Evolutionary conservation across 2,797 vertebrate genomes (phyloP).

Genomic region (Enteromius treurensis): DNA sequence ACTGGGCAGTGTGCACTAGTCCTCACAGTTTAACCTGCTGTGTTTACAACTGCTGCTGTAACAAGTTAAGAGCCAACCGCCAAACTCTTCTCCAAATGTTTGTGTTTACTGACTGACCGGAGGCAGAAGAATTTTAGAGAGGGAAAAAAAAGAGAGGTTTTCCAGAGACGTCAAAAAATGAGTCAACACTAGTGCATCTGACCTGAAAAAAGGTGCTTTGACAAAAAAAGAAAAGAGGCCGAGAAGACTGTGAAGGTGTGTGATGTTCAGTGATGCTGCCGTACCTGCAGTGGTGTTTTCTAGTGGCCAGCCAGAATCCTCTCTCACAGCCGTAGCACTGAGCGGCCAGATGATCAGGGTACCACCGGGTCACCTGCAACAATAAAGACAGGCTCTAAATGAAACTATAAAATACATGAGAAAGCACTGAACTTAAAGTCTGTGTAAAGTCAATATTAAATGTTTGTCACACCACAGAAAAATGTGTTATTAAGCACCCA

Average conservation of each 20-base stretch:
- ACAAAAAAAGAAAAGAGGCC: neutral
- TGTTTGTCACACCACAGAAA: no score
- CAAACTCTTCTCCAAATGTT: conserved; percentile 17
- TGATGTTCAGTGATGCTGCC: neutral
- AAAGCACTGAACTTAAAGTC: neutral
- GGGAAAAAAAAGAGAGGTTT: neutral
- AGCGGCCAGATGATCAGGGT: conserved; percentile 93
- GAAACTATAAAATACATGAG: neutral
- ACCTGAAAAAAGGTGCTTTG: neutral
- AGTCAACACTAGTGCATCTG: neutral
- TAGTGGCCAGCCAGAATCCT: conserved; percentile 92
- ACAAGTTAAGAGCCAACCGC: neutral
- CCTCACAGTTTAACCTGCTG: conserved; percentile 21
- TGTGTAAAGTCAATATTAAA: no score
- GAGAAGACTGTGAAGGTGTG: conserved; percentile 9
- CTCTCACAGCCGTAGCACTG: conserved; percentile 97
- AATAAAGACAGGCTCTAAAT: conserved; percentile 39
- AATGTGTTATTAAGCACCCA: no score
- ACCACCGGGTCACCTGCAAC: conserved; percentile 93
- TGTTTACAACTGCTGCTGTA: conserved; percentile 36
- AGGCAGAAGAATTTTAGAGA: neutral
- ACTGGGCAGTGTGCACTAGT: neutral
- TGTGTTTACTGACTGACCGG: neutral
- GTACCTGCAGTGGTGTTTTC: conserved; percentile 98
- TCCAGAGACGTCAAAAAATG: neutral